Conservation (phyloP, 2,797 vertebrate genomes). For the Salmo trutta region DNA sequence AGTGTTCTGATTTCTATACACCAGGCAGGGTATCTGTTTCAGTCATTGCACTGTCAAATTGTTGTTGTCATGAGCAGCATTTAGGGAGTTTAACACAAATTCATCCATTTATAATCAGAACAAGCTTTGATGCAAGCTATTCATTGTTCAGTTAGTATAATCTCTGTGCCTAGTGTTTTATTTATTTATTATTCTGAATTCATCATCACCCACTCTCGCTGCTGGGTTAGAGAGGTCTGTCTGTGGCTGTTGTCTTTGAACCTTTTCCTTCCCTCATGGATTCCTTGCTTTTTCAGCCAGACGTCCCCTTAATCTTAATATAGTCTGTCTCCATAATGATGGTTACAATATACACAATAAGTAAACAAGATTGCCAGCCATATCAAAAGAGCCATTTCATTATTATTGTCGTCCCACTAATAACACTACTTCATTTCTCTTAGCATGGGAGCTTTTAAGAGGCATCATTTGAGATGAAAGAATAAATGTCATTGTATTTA, state of each 20-base stretch:
- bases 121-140: neutral
- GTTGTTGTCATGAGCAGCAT: neutral
- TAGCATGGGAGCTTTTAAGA: constrained; percentile 18
- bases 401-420: constrained; percentile 1
- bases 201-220: neutral
- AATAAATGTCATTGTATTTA: constrained; percentile 38
- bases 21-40: neutral
- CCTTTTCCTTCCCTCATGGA: constrained; percentile 10
- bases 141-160: neutral
- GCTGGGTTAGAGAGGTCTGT: constrained; percentile 6
- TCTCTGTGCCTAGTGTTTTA: neutral
- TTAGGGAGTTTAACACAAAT: neutral
- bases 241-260: neutral
- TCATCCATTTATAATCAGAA: neutral
- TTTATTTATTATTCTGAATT: neutral
- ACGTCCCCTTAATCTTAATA: constrained; percentile 8
- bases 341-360: constrained; percentile 21
- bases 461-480: neutral
- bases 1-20: neutral
- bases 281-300: neutral
- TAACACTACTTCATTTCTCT: constrained; percentile 22
- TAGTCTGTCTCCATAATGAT: constrained; percentile 32
- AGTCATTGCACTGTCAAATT: neutral
- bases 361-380: constrained; percentile 37
- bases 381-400: constrained; percentile 24